These are phyloP conservation scores for Diorhabda carinulata DNA, from an alignment of 1,140 invertebrate genomes.

Conservation along the genomic window DNA sequence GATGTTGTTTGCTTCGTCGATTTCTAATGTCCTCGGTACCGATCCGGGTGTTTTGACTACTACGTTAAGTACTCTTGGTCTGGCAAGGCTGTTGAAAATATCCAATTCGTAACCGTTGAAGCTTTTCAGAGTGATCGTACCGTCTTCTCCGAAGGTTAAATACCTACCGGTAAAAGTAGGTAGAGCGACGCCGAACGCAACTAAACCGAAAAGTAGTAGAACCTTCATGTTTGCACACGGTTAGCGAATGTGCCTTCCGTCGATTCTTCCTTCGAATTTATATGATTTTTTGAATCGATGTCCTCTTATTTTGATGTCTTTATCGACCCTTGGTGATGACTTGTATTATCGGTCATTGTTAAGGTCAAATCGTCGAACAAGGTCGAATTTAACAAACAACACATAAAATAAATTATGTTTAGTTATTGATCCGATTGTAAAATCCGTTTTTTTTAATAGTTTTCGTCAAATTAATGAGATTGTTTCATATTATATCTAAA, in stretches of 20 bases:
- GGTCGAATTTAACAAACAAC: no score
- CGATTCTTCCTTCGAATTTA: neutral
- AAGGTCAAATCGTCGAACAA: no score
- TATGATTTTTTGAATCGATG: no score
- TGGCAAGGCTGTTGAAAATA: neutral
- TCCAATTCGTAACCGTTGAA: neutral
- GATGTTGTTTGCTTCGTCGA: neutral
- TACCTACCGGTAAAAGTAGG: neutral
- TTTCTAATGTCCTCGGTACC: neutral
- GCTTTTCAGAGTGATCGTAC: neutral
- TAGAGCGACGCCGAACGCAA: neutral
- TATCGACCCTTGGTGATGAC: no score
- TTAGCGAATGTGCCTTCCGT: neutral
- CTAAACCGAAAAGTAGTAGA: neutral
- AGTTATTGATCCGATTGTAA: no score
- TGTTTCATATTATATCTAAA: no score
- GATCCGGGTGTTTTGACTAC: neutral
- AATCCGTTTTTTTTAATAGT: no score
- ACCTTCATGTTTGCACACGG: neutral
- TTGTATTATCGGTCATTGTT: no score
- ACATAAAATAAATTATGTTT: no score
- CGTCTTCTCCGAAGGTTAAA: neutral
- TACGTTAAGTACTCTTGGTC: neutral
- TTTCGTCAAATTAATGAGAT: no score
- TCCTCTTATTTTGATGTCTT: no score